Evolutionary conservation across 2,888 invertebrate species (phyloP).

Genomic region (Neoascia interrupta): DNA sequence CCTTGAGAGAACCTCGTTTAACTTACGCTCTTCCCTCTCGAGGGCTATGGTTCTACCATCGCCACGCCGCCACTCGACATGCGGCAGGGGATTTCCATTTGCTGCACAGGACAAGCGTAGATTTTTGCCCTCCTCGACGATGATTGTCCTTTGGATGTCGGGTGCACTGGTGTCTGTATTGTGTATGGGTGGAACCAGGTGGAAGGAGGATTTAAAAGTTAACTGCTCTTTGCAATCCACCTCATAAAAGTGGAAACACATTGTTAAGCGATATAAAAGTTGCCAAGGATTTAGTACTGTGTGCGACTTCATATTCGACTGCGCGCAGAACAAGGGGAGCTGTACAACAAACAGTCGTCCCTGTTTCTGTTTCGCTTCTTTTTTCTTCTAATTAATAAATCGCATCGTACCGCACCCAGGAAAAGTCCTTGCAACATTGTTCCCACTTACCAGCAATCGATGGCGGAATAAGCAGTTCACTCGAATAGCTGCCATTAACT

Average conservation of each 20-base stretch:
- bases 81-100: constrained; percentile 88
- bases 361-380: neutral
- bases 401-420: constrained; percentile 15
- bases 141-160: constrained; percentile 81
- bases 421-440: constrained; percentile 9
- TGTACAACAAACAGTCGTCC: too few relatives aligned
- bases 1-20: constrained; percentile 44
- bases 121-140: constrained; percentile 90
- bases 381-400: constrained; percentile 66
- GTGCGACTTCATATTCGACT: neutral
- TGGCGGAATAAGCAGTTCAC: constrained; percentile 90
- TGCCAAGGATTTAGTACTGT: constrained; percentile 39
- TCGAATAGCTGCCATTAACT: constrained; percentile 82
- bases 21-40: constrained; percentile 84
- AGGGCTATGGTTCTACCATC: constrained; percentile 84
- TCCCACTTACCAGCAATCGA: constrained; percentile 85
- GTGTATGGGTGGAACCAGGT: neutral
- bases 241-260: constrained; percentile 29
- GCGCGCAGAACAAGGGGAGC: too few relatives aligned
- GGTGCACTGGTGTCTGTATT: constrained; percentile 76
- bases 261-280: constrained; percentile 56
- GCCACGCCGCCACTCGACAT: constrained; percentile 87
- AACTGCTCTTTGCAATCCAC: constrained; percentile 31
- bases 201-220: constrained; percentile 36
- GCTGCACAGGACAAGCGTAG: constrained; percentile 91